Evolutionary conservation across 2,888 invertebrate genomes (phyloP).

Genomic region (Troides helena): DNA sequence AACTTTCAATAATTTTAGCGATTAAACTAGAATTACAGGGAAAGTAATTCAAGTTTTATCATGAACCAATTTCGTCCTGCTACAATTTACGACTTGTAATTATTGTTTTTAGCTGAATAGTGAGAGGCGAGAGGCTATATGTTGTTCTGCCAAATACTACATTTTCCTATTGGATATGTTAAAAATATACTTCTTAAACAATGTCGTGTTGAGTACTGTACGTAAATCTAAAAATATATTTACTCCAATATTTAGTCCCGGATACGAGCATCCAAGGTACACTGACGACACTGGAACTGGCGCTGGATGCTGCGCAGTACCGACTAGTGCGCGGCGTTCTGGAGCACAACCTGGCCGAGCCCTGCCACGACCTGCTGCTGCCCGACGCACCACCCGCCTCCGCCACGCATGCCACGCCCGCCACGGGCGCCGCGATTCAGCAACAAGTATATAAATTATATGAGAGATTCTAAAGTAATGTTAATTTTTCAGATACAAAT

Average conservation of each 20-base stretch:
- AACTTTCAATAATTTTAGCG: too few species aligned
- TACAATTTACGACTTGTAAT: too few species aligned
- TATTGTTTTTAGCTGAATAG: too few species aligned
- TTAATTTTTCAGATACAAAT: too few species aligned
- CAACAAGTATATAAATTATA: conserved; percentile 8
- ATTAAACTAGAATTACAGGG: too few species aligned
- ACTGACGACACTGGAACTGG: conserved; percentile 90
- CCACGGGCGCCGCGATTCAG: conserved; percentile 1
- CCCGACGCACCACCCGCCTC: conserved; percentile 31
- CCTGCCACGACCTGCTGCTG: conserved; percentile 60
- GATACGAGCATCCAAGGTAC: conserved; percentile 92
- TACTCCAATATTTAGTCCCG: conserved; percentile 76
- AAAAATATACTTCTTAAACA: too few species aligned
- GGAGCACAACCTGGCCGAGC: conserved; percentile 93
- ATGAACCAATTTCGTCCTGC: too few species aligned
- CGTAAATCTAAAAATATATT: background rate
- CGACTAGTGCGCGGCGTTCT: conserved; percentile 92
- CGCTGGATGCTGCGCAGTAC: conserved; percentile 91
- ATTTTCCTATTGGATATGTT: too few species aligned
- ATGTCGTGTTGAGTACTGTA: background rate
- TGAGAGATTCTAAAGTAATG: too few species aligned
- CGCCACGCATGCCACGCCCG: conserved; percentile 23
- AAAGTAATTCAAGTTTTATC: too few species aligned
- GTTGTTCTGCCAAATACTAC: too few species aligned
- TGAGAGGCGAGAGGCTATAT: too few species aligned